Evolutionary conservation across 1,140 invertebrate species (phyloP).

Genomic region (Cotesia typhae): DNA sequence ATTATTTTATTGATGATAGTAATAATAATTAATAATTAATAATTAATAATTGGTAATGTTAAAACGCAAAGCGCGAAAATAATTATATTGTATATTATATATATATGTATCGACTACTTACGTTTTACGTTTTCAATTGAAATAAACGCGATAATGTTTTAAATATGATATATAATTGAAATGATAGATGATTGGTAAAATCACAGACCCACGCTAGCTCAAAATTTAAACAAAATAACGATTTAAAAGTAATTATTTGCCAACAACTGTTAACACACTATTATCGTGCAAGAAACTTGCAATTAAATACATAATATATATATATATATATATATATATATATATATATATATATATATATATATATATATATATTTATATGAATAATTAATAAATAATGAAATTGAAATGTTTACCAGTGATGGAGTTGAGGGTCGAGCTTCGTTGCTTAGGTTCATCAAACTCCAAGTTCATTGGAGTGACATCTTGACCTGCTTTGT

Average conservation of each 20-base stretch:
- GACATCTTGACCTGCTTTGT: too few species aligned
- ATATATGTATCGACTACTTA: too few species aligned
- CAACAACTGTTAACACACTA: constrained; percentile 9
- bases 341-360: too few species aligned
- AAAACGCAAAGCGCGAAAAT: too few species aligned
- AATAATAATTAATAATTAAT: too few species aligned
- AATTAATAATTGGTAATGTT: not conserved
- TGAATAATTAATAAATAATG: not conserved
- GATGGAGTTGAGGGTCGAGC: constrained; percentile 77
- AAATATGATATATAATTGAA: too few species aligned
- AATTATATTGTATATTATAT: too few species aligned
- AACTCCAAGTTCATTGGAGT: too few species aligned
- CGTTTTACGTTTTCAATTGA: too few species aligned
- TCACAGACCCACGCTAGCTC: too few species aligned
- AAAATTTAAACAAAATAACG: constrained; percentile 4
- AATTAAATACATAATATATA: constrained; percentile 7
- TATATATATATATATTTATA: not conserved
- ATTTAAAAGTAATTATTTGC: not conserved
- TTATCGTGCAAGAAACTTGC: constrained; percentile 19
- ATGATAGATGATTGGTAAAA: too few species aligned
- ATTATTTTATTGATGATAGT: not conserved
- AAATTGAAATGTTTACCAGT: constrained; percentile 68
- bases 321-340: too few species aligned
- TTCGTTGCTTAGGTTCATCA: constrained; percentile 72
- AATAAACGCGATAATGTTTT: not conserved